Evolutionary conservation across 1,140 invertebrate species (phyloP).

Genomic region (Micrasema minimum): DNA sequence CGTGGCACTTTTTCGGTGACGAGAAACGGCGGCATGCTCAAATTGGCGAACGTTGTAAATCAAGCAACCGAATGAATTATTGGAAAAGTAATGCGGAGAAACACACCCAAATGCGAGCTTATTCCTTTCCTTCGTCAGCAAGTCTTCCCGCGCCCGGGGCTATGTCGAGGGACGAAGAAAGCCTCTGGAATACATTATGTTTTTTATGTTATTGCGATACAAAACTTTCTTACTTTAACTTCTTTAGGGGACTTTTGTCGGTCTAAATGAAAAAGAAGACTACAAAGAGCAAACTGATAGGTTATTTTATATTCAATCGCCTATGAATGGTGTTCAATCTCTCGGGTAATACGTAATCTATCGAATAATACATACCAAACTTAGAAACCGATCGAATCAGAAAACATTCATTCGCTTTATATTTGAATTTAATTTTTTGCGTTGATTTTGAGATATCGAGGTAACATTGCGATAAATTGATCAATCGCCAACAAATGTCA

Average conservation of each 20-base stretch:
- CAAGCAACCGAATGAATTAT: constrained; percentile 51
- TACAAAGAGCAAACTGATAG: neutral
- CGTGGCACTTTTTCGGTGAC: constrained; percentile 29
- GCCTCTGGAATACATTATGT: constrained; percentile 1
- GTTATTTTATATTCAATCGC: neutral
- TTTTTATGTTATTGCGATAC: constrained; percentile 2
- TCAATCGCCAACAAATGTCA: constrained; percentile 8
- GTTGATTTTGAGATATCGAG: too few species aligned
- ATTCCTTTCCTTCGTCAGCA: constrained; percentile 37
- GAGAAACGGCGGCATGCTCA: constrained; percentile 34
- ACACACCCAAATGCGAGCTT: constrained; percentile 16
- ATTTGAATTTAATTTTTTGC: too few species aligned
- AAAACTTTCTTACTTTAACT: neutral
- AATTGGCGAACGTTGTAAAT: constrained; percentile 50
- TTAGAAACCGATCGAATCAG: too few species aligned
- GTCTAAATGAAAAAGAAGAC: neutral
- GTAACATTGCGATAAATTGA: neutral
- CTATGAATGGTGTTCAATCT: too few species aligned
- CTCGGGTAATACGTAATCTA: too few species aligned
- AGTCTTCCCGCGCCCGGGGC: constrained; percentile 1
- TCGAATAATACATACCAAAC: too few species aligned
- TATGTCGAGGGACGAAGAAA: neutral
- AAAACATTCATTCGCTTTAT: too few species aligned
- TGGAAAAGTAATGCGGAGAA: constrained; percentile 49
- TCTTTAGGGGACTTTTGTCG: neutral